phyloP scores from a whole-genome alignment of 37 sponge, comb jelly and placozoan species.

The Corticium candelabrum region DNA sequence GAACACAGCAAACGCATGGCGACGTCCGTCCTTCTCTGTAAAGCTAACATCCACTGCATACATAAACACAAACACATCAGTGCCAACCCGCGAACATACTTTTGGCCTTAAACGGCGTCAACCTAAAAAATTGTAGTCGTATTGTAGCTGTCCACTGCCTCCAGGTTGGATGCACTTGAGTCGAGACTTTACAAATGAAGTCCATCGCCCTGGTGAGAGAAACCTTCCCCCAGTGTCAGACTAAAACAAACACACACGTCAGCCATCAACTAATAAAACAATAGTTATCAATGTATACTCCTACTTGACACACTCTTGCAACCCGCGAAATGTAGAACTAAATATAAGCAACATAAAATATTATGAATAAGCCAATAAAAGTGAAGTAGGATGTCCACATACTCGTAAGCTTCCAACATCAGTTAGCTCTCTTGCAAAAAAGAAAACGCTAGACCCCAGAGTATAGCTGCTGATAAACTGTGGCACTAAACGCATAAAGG shows the following conservation, averaged over 20 bases:
- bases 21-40: background rate
- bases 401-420: too few species aligned
- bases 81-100: too few species aligned
- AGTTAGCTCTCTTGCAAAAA: too few species aligned
- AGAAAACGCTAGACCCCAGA: too few species aligned
- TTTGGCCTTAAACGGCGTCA: too few species aligned
- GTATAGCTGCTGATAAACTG: too few species aligned
- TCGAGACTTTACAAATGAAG: background rate
- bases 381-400: too few species aligned
- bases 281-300: background rate
- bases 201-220: background rate
- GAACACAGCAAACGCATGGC: background rate
- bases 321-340: background rate
- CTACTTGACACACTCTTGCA: background rate
- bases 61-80: too few species aligned
- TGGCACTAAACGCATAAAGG: too few species aligned
- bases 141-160: background rate
- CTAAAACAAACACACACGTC: too few species aligned
- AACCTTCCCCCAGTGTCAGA: background rate
- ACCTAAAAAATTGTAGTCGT: background rate
- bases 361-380: too few species aligned
- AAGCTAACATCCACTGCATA: background rate
- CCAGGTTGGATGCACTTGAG: background rate
- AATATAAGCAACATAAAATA: too few species aligned
- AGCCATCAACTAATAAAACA: background rate